A percentile compares a stretch with the other conserved stretches of the same genome.
Conservation (phyloP, 2,113 vertebrate species). For the Echinops telfairi region DNA sequence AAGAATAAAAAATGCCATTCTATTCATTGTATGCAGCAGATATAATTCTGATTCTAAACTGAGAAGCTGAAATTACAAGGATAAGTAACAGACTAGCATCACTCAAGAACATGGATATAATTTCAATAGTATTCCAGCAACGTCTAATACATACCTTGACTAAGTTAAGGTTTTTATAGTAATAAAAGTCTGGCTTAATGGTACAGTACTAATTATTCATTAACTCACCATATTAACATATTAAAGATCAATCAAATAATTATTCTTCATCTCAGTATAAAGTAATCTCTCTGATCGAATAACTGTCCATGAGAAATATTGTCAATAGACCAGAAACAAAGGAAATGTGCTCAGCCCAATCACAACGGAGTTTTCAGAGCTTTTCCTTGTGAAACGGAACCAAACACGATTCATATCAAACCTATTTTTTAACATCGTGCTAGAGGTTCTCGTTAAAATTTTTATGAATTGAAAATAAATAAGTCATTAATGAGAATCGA, state of each 20-base stretch:
- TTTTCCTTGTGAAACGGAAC: background rate
- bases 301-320: background rate
- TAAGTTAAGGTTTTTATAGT: too few species aligned
- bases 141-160: background rate
- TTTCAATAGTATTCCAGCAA: background rate
- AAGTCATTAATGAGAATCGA: conserved; percentile 1
- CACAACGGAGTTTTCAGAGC: background rate
- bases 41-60: too few species aligned
- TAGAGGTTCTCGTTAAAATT: background rate
- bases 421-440: background rate
- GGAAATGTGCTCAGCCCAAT: background rate
- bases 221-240: background rate
- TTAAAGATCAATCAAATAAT: background rate
- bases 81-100: background rate
- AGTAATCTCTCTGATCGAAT: background rate
- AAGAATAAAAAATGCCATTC: too few species aligned
- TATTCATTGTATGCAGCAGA: too few species aligned
- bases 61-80: too few species aligned
- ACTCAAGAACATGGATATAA: background rate
- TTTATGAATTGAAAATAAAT: background rate
- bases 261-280: background rate
- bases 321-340: conserved; percentile 14
- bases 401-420: conserved; percentile 3
- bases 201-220: conserved; percentile 8
- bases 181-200: background rate